phyloP scores from a whole-genome alignment of 1,140 invertebrate species.

The Solenopsis invicta region DNA sequence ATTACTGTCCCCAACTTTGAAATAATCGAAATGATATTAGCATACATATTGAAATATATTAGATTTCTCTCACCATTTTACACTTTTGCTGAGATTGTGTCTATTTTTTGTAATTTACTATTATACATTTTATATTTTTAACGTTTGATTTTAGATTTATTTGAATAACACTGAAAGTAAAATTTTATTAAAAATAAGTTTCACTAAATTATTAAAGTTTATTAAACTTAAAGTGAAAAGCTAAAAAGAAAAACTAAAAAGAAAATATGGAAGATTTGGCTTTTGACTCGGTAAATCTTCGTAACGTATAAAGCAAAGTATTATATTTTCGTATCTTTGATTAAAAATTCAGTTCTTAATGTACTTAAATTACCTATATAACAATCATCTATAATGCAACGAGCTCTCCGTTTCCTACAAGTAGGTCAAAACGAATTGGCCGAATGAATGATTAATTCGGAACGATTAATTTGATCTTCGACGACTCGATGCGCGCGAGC shows the following conservation, averaged over 20 bases:
- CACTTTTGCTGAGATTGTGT: not conserved
- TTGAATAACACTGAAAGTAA: not conserved
- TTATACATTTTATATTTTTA: constrained; percentile 26
- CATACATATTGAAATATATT: not conserved
- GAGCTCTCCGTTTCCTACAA: constrained; percentile 5
- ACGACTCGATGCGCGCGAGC: constrained; percentile 23
- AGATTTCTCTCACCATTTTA: not conserved
- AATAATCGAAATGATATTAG: constrained; percentile 5
- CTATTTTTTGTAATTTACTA: not conserved
- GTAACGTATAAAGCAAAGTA: not conserved
- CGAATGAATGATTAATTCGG: constrained; percentile 39
- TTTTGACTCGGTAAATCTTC: not conserved
- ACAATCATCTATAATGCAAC: constrained; percentile 6
- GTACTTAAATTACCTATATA: not conserved
- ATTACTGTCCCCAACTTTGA: not conserved
- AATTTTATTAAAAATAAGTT: not conserved
- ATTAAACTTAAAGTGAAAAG: not conserved
- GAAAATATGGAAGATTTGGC: not conserved
- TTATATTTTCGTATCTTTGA: not conserved
- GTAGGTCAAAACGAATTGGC: constrained; percentile 35
- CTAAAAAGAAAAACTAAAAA: not conserved
- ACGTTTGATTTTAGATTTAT: not conserved
- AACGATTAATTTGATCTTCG: constrained; percentile 45
- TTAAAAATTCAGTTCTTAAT: constrained; percentile 8
- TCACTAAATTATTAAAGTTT: not conserved